Evolutionary conservation across 2,888 invertebrate genomes (phyloP), one percentile per base, ranked within the genome.

Genomic region (Acanthosepion pharaonis): DNA sequence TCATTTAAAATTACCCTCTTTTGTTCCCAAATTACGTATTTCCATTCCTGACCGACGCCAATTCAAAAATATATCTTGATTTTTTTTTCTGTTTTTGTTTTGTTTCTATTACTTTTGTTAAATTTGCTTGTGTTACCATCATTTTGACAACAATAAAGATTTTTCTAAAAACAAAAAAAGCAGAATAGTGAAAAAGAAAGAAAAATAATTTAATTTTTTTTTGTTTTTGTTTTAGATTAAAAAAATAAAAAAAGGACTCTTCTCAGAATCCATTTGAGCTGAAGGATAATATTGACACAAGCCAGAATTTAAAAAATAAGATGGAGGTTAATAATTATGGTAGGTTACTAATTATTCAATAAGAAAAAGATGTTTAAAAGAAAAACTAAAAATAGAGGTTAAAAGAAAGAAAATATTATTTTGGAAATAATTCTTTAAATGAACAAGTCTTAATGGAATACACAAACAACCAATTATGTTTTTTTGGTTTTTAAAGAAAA

Each of bases 21-120:
- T 78, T 78, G 78, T 78, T 78, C 78, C 78, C n/a, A 78, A 78
- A 78, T 78, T 78, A 78, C n/a, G 78, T 78, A 78, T 78, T 78
- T 78, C 78, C 78, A 78, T 78, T 78, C 23, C 78, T 78, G 78
- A 78, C 78, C 78, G 78, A 78, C 78, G 78, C 78, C 78, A 78
- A n/a, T 78, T 78, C 78, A 78, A 78, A 78, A 78, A 78, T 78
- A 78, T 78, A n/a, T 78, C n/a, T 78, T 78, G 78, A 78, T 9
- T 78, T 78, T 1, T 78, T 33, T n/a, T 33, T 33, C 3, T 78
- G 9, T n/a, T 15, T 28, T 1, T 64, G 20, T 64, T 33, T 33
- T 33, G 9, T 78, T 33, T 78, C 33, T 78, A 2, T n/a, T 33
- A 78, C 3, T 33, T n/a, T 78, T 78, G 78, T 78, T n/a, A 78